Evolutionary conservation across 2,113 vertebrate genomes (phyloP).

Genomic region (Protobothrops mucrosquamatus): DNA sequence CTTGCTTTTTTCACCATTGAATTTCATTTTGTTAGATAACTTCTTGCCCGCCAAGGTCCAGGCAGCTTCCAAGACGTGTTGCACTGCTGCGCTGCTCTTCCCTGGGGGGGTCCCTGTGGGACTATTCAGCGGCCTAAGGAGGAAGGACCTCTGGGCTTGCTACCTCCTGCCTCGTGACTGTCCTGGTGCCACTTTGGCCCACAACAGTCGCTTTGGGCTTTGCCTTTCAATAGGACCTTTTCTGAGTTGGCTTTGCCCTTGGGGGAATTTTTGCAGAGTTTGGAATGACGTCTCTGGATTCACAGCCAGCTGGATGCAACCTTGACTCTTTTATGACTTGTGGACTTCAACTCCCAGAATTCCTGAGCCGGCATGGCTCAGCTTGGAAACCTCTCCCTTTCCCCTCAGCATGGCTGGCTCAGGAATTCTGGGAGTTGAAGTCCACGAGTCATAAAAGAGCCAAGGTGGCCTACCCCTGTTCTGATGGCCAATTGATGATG

Average conservation of each 20-base stretch:
- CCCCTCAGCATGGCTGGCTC: too few relatives aligned
- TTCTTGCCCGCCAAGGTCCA: background rate
- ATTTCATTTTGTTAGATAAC: too few relatives aligned
- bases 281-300: background rate
- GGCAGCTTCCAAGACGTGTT: background rate
- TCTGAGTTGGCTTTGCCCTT: background rate
- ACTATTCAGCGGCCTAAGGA: background rate
- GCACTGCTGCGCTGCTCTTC: too few relatives aligned
- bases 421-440: too few relatives aligned
- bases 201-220: conserved; percentile 22
- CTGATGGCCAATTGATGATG: too few relatives aligned
- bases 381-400: too few relatives aligned
- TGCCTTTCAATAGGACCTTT: background rate
- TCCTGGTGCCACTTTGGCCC: background rate
- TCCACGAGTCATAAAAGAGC: too few relatives aligned
- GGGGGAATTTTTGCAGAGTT: conserved; percentile 8
- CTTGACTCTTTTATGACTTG: too few relatives aligned
- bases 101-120: accelerated
- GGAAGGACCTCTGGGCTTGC: background rate
- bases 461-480: too few relatives aligned
- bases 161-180: background rate
- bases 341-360: too few relatives aligned
- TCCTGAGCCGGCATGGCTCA: too few relatives aligned
- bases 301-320: background rate
- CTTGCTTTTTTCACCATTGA: too few relatives aligned